Conservation (phyloP, 2,888 invertebrate genomes). For the Orchestes rusci region DNA sequence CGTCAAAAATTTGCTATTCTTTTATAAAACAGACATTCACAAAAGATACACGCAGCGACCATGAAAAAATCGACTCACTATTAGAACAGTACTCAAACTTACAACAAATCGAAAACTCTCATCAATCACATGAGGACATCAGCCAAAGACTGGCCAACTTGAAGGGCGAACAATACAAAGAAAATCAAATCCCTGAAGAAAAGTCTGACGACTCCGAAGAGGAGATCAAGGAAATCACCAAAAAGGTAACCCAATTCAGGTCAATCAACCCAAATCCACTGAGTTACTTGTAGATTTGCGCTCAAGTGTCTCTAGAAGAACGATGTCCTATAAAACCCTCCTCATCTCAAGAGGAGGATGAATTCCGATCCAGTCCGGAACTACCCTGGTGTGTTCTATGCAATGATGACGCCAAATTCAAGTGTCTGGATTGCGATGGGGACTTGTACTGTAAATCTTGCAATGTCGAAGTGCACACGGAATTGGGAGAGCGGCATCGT, state of each 20-base stretch:
- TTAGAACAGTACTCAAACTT: slow-evolving; percentile 48
- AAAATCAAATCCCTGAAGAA: slow-evolving; percentile 38
- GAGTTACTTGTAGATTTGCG: slow-evolving; percentile 39
- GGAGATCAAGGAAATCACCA: slow-evolving; percentile 41
- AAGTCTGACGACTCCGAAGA: slow-evolving; percentile 40
- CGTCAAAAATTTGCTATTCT: neutral
- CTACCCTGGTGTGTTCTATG: slow-evolving; percentile 82
- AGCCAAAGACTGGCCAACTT: slow-evolving; percentile 49
- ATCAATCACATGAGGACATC: slow-evolving; percentile 45
- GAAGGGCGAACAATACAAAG: slow-evolving; percentile 43
- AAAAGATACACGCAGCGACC: slow-evolving; percentile 55
- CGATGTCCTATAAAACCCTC: slow-evolving; percentile 33
- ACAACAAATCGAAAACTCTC: slow-evolving; percentile 44
- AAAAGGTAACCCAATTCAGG: slow-evolving; percentile 36
- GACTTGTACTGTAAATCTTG: slow-evolving; percentile 77
- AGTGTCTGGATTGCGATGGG: slow-evolving; percentile 69
- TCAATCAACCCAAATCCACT: too few relatives aligned
- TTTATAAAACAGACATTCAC: slow-evolving; percentile 40
- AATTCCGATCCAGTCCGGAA: slow-evolving; percentile 42
- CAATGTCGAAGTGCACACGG: slow-evolving; percentile 59
- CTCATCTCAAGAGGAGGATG: slow-evolving; percentile 22
- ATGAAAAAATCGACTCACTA: slow-evolving; percentile 66
- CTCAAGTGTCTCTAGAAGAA: slow-evolving; percentile 47
- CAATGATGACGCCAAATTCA: slow-evolving; percentile 66
- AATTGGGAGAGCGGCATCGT: slow-evolving; percentile 41